Percentiles rank a stretch among this genome's conserved stretches.
phyloP scores from a whole-genome alignment of 1,140 invertebrate genomes.

The Cecropterus lyciades region DNA sequence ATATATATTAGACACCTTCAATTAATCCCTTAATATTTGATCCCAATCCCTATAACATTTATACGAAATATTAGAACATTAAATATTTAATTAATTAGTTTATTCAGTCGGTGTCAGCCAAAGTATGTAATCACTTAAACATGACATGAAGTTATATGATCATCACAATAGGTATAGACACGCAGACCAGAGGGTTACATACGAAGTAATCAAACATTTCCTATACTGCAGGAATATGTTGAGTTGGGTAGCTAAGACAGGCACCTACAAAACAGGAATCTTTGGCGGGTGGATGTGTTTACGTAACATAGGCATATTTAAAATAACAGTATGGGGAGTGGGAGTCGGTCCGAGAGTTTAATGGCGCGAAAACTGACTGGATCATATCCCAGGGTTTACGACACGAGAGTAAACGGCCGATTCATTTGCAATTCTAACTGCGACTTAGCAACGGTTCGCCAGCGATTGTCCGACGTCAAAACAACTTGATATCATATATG shows the following conservation, averaged over 20 bases:
- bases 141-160: too few relatives aligned
- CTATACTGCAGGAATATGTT: too few relatives aligned
- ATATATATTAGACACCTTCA: too few relatives aligned
- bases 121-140: too few relatives aligned
- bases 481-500: conserved; percentile 15
- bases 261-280: conserved; percentile 2
- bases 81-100: too few relatives aligned
- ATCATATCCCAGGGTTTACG: conserved; percentile 82
- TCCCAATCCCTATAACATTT: too few relatives aligned
- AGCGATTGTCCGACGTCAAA: conserved; percentile 46
- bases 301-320: conserved; percentile 61
- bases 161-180: too few relatives aligned
- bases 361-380: conserved; percentile 82
- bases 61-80: too few relatives aligned
- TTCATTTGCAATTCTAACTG: conserved; percentile 83
- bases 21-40: too few relatives aligned
- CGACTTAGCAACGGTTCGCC: conserved; percentile 60
- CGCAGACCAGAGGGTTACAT: too few relatives aligned
- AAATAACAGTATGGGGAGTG: conserved; percentile 67
- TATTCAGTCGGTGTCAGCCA: too few relatives aligned
- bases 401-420: conserved; percentile 77
- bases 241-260: conserved; percentile 3
- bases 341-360: conserved; percentile 71
- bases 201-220: too few relatives aligned
- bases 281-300: conserved; percentile 42